A percentile compares a stretch with the other conserved stretches of the same genome.
phyloP scores from a whole-genome alignment of 1,140 invertebrate species.

The Aphelenchoides fujianensis region DNA sequence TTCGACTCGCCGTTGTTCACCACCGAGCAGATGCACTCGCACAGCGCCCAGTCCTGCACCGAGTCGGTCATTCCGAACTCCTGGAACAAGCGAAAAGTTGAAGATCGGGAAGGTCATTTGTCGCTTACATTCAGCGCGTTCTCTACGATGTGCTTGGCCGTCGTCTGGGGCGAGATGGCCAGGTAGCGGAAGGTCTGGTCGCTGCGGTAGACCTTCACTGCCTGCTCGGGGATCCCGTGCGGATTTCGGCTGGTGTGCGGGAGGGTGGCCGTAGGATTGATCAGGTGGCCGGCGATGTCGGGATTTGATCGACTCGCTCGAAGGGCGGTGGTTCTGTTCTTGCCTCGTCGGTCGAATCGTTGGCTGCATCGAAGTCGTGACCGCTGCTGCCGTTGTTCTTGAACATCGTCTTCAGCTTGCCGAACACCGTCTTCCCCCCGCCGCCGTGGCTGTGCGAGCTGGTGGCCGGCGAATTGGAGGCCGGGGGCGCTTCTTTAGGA shows the following conservation, averaged over 20 bases:
- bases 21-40: slow-evolving; percentile 75
- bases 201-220: slow-evolving; percentile 83
- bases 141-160: slow-evolving; percentile 95
- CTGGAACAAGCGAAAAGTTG: slow-evolving; percentile 24
- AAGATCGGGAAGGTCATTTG: neutral
- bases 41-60: slow-evolving; percentile 73
- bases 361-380: slow-evolving; percentile 21
- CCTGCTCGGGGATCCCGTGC: slow-evolving; percentile 73
- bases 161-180: slow-evolving; percentile 93
- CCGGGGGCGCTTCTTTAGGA: too few relatives aligned
- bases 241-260: slow-evolving; percentile 70
- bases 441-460: slow-evolving; percentile 30
- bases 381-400: slow-evolving; percentile 25
- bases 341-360: slow-evolving; percentile 42
- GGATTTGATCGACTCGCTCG: slow-evolving; percentile 60
- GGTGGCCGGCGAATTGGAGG: neutral
- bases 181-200: slow-evolving; percentile 97
- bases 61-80: slow-evolving; percentile 39
- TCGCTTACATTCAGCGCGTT: slow-evolving; percentile 78
- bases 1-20: slow-evolving; percentile 32
- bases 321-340: slow-evolving; percentile 30
- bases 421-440: slow-evolving; percentile 49
- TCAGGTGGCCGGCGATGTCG: slow-evolving; percentile 51
- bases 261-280: slow-evolving; percentile 50
- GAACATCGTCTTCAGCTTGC: slow-evolving; percentile 54